phyloP scores from a whole-genome alignment of 64 coral and sea anemone species.

The Montipora cactus region DNA sequence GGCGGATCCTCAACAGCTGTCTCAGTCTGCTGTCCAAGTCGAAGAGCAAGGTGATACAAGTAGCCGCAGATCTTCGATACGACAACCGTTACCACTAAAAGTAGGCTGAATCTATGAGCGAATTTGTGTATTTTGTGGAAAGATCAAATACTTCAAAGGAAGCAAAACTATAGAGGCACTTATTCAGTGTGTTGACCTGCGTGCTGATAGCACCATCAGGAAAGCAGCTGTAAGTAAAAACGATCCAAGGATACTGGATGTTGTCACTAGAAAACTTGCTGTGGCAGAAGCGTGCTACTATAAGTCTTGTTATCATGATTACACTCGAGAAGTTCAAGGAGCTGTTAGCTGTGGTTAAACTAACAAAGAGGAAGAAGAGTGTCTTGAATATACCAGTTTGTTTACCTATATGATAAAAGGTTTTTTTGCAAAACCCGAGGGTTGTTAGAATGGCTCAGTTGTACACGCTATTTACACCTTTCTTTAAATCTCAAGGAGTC shows the following conservation, averaged over 20 bases:
- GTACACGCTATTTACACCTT: conserved; percentile 14
- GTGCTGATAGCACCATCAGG: conserved; percentile 20
- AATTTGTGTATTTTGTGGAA: conserved; percentile 67
- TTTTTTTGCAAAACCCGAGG: conserved; percentile 57
- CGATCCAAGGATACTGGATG: conserved; percentile 51
- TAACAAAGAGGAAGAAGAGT: too few species aligned
- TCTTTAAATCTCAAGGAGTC: conserved; percentile 33
- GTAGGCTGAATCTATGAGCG: conserved; percentile 11
- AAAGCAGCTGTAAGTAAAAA: conserved; percentile 41
- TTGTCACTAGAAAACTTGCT: conserved; percentile 46
- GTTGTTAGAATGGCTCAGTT: conserved; percentile 60
- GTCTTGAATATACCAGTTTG: conserved; percentile 28
- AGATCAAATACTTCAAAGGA: conserved; percentile 18
- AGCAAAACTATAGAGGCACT: conserved; percentile 32
- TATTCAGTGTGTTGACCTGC: conserved; percentile 46
- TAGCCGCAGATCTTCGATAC: conserved; percentile 23
- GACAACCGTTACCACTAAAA: not conserved
- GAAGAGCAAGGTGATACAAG: not conserved
- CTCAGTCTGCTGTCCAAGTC: not conserved
- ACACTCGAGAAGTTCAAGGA: not conserved
- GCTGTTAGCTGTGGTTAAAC: not conserved
- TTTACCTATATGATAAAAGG: conserved; percentile 54
- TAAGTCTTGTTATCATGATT: conserved; percentile 28
- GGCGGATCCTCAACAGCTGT: conserved; percentile 1
- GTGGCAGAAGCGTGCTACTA: conserved; percentile 71